phyloP scores from a whole-genome alignment of 2,113 vertebrate species.

The Tupaia tana region DNA sequence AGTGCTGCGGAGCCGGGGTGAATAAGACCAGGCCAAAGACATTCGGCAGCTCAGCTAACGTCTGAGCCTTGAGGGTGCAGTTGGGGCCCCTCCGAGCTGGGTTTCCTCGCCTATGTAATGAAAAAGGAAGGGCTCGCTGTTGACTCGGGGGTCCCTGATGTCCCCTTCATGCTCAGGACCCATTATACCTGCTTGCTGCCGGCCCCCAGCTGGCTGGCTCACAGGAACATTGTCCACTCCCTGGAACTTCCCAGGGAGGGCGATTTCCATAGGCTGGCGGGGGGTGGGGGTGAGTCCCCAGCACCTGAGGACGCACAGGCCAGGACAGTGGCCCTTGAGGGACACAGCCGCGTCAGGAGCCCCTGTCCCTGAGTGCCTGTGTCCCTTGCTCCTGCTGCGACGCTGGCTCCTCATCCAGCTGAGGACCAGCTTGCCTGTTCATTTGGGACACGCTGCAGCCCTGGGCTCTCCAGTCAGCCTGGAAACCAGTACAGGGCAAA shows the following conservation, averaged over 20 bases:
- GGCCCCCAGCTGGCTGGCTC: not conserved
- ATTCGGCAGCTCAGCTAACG: not conserved
- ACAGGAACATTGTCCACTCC: not conserved
- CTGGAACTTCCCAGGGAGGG: accelerated
- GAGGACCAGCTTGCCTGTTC: not conserved
- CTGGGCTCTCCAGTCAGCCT: not conserved
- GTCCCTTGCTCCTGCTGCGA: not conserved
- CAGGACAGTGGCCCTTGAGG: not conserved
- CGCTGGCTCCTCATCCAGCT: not conserved
- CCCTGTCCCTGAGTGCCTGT: not conserved
- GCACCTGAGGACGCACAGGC: not conserved
- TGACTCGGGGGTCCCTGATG: accelerated
- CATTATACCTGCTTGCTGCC: accelerated
- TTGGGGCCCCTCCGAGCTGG: not conserved
- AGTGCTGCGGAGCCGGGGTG: not conserved
- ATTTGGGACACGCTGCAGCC: too few relatives aligned
- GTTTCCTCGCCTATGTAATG: not conserved
- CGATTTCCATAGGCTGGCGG: accelerated
- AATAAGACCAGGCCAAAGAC: not conserved
- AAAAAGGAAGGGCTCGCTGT: not conserved
- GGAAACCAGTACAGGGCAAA: not conserved
- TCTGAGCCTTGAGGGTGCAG: not conserved
- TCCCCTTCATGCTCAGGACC: not conserved
- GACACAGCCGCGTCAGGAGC: not conserved
- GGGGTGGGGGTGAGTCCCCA: not conserved